Conservation (phyloP, 2,888 invertebrate genomes). For the Drosophila nigritarsus region DNA sequence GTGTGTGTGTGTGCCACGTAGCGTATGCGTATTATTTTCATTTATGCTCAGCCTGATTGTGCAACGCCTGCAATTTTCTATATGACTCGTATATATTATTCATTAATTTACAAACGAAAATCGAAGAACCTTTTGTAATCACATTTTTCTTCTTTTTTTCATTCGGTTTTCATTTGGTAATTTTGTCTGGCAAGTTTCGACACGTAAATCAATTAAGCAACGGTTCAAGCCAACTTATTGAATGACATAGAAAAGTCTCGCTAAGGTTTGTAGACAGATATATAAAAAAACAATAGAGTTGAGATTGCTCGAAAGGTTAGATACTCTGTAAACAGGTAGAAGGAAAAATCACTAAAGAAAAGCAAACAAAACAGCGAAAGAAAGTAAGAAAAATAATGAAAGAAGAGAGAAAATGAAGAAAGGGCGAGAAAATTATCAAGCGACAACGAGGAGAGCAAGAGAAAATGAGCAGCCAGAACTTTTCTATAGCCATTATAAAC, state of each 20-base stretch:
- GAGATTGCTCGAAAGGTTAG: too few relatives aligned
- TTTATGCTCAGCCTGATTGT: constrained; percentile 9
- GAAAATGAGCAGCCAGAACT: constrained; percentile 9
- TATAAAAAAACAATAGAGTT: background rate
- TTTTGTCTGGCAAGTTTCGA: constrained; percentile 69
- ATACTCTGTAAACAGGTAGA: constrained; percentile 1
- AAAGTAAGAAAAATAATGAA: background rate
- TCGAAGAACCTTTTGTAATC: constrained; percentile 7
- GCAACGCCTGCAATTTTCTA: constrained; percentile 44
- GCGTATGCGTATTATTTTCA: constrained; percentile 44
- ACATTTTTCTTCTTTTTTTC: constrained; percentile 15
- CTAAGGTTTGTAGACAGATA: constrained; percentile 31
- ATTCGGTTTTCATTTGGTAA: constrained; percentile 3
- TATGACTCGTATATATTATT: constrained; percentile 33
- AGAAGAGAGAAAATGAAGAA: background rate
- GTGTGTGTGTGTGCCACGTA: constrained; percentile 39
- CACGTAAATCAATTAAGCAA: constrained; percentile 74
- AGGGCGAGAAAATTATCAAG: background rate
- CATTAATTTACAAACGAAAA: constrained; percentile 33
- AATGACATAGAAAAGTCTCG: constrained; percentile 42
- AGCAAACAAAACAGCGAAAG: background rate
- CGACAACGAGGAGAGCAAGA: background rate
- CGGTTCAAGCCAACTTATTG: constrained; percentile 48
- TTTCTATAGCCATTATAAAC: background rate
- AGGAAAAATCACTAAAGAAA: background rate